These are phyloP conservation scores for Prochilodus magdalenae DNA, from an alignment of 2,113 vertebrate species.

Conservation along the genomic window DNA sequence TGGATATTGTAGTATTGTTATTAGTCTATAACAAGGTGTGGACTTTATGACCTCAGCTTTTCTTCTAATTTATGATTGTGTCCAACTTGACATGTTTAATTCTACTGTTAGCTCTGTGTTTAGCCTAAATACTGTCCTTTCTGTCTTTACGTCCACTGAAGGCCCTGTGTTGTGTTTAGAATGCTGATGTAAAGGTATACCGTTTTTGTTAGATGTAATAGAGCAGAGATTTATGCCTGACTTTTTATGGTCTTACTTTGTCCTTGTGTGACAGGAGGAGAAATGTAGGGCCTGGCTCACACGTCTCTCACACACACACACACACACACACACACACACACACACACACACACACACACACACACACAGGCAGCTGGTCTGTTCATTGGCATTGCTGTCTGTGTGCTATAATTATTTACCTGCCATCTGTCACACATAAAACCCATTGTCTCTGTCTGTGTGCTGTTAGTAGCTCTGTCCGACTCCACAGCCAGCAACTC, in stretches of 20 bases:
- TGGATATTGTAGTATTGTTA: neutral
- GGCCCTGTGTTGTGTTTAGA: neutral
- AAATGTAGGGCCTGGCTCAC: neutral
- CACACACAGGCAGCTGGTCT: conserved; percentile 45
- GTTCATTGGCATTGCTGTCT: conserved; percentile 48
- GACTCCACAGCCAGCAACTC: conserved; percentile 9
- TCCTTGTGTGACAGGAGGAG: conserved; percentile 22
- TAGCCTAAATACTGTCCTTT: neutral
- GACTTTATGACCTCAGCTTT: too few species aligned
- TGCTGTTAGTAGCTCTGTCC: conserved; percentile 24
- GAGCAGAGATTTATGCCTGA: neutral
- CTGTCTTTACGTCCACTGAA: neutral
- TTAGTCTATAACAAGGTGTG: too few species aligned
- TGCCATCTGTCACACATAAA: conserved; percentile 55
- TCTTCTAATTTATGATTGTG: too few species aligned
- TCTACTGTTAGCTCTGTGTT: neutral
- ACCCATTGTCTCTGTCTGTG: conserved; percentile 53
- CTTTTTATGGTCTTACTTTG: conserved; percentile 32
- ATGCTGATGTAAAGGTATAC: neutral
- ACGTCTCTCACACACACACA: neutral
- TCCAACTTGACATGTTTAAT: too few species aligned
- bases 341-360: conserved; percentile 39
- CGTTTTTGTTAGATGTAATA: neutral
- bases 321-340: neutral
- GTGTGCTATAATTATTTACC: conserved; percentile 56